These are phyloP conservation scores for Champsocephalus esox DNA, from an alignment of 2,797 vertebrate genomes.

Conservation along the genomic window DNA sequence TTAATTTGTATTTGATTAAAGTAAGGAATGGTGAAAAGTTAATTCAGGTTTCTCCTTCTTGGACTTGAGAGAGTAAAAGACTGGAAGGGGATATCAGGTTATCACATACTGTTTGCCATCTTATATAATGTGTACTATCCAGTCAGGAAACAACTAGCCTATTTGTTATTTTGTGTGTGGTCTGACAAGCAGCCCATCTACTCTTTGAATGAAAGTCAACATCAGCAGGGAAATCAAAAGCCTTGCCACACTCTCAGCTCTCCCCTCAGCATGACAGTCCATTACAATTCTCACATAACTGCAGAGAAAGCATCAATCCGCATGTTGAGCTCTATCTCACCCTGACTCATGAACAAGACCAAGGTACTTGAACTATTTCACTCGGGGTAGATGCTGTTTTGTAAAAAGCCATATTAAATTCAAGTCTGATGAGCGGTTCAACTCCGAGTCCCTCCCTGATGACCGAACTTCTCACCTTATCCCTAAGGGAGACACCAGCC, in stretches of 20 bases:
- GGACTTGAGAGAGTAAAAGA: background rate
- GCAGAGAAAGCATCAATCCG: background rate
- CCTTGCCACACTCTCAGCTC: background rate
- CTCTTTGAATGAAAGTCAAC: background rate
- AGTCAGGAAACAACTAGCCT: background rate
- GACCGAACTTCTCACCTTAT: too few relatives aligned
- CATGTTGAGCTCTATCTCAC: conserved; percentile 2
- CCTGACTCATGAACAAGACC: too few relatives aligned
- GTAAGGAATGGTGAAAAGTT: background rate
- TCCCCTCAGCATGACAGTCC: background rate
- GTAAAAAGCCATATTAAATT: background rate
- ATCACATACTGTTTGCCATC: too few relatives aligned
- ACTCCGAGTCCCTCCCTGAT: too few relatives aligned
- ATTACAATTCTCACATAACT: background rate
- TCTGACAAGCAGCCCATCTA: background rate
- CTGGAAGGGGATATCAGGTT: background rate
- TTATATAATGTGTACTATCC: too few relatives aligned
- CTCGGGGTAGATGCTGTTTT: background rate
- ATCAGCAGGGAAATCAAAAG: background rate
- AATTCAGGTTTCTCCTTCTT: background rate
- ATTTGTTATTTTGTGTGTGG: background rate
- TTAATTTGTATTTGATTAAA: background rate
- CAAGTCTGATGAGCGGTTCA: background rate
- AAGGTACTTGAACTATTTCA: background rate
- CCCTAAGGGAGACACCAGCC: too few relatives aligned